These are phyloP conservation scores for Margaritifera margaritifera DNA, from an alignment of 2,888 invertebrate genomes.

Conservation along the genomic window DNA sequence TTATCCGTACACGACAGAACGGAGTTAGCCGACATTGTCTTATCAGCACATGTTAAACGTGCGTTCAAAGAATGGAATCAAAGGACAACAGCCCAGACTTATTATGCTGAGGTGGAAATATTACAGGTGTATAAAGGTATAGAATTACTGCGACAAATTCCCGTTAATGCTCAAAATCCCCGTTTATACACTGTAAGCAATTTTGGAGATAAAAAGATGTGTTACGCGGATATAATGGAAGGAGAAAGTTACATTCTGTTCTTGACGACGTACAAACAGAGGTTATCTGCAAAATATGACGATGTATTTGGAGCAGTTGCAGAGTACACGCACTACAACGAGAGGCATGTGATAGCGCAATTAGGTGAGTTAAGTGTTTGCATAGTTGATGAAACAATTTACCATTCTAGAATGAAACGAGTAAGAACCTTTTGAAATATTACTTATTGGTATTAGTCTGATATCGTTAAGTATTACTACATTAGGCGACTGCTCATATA, in stretches of 20 bases:
- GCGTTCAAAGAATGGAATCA: conserved; percentile 52
- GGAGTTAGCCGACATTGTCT: conserved; percentile 59
- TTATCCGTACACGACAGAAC: conserved; percentile 61
- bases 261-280: conserved; percentile 60
- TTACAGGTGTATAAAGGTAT: conserved; percentile 58
- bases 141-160: conserved; percentile 36
- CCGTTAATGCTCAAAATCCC: conserved; percentile 6
- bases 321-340: conserved; percentile 54
- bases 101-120: conserved; percentile 60
- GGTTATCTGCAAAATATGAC: conserved; percentile 70
- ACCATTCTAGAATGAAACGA: too few species aligned
- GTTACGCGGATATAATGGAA: conserved; percentile 66
- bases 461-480: too few species aligned
- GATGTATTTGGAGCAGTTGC: conserved; percentile 70
- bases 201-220: conserved; percentile 69
- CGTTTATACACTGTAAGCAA: conserved; percentile 64
- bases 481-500: too few species aligned
- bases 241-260: conserved; percentile 68
- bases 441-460: too few species aligned
- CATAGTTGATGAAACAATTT: too few species aligned
- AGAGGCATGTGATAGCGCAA: conserved; percentile 57
- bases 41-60: conserved; percentile 49
- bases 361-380: too few species aligned
- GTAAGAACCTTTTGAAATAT: too few species aligned
- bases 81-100: conserved; percentile 58